Evolutionary conservation across 2,113 vertebrate species (phyloP), one percentile per base, ranked within the genome.

Genomic region (Candoia aspera): DNA sequence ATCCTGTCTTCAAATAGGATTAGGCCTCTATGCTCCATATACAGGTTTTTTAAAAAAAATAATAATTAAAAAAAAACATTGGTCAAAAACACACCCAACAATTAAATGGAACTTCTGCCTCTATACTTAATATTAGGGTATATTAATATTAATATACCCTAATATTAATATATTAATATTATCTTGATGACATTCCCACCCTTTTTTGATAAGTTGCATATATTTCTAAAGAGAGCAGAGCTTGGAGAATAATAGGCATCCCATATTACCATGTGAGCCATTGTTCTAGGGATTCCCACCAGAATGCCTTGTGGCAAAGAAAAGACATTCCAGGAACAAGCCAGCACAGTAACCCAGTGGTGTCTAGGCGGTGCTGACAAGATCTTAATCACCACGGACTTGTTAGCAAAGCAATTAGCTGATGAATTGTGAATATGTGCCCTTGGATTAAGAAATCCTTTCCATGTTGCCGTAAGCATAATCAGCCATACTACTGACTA

Each of bases 341-440:
- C 83, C 37, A n/a, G 24, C 83, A n/a, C 85, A 90, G 90, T 83
- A 91, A 91, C 90, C 42, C n/a, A 6, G 17, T 21, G 83, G 23
- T 46, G 23, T 49, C 42, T 29, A 53, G 79, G 90, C 21, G 26
- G 90, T 46, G 83, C 90, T 83, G 23, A 85, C 46, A 29, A 62
- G 79, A 85, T 60, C 83, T 62, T 62, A 85, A 62, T 85, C 83
- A 33, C 10, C 0, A 17, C 57, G 53, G 9, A 58, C 90, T 91
- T 19, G 55, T 91, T 91, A 85, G 53, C 57, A 85, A 85, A 91
- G 79, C 90, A 91, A 62, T 91, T 91, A 91, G 57, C 57, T 33
- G 57, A n/a, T 85, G 17, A 57, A 23, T 15, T 54, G 26, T 86
- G 10, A 49, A 17, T 37, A 11, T 17, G 29, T 23, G 26, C 24